These are phyloP conservation scores for Intellagama lesueurii DNA, from an alignment of 2,797 vertebrate species.

Conservation along the genomic window DNA sequence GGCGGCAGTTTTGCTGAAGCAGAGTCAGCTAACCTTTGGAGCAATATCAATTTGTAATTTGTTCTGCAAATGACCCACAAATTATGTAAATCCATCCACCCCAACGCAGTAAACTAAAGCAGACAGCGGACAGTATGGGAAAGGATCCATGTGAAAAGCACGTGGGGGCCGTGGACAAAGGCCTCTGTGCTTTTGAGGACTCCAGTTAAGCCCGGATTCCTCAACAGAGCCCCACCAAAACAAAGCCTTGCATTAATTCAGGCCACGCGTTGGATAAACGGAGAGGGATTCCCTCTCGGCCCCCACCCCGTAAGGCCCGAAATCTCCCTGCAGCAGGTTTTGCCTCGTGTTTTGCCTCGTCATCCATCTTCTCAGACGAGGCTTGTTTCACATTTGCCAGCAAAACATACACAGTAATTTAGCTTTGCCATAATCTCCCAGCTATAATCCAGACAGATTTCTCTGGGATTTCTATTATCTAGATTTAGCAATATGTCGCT, in stretches of 20 bases:
- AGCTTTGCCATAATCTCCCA: constrained; percentile 70
- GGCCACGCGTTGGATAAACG: constrained; percentile 56
- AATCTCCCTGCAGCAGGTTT: constrained; percentile 56
- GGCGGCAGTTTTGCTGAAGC: constrained; percentile 45
- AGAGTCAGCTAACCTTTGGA: constrained; percentile 49
- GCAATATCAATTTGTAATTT: constrained; percentile 29
- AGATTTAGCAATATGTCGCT: constrained; percentile 70
- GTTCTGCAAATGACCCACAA: constrained; percentile 37
- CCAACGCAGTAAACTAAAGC: background rate
- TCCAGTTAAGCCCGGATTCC: constrained; percentile 43
- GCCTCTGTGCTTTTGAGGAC: constrained; percentile 53
- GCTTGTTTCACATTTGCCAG: constrained; percentile 56
- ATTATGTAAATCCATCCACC: constrained; percentile 12
- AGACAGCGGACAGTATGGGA: constrained; percentile 37
- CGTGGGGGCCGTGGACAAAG: constrained; percentile 29
- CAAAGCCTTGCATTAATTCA: constrained; percentile 61
- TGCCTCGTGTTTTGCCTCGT: constrained; percentile 61
- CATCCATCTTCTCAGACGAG: constrained; percentile 63
- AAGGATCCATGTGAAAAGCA: background rate
- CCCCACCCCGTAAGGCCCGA: constrained; percentile 17
- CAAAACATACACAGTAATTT: constrained; percentile 72
- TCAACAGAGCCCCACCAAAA: constrained; percentile 52
- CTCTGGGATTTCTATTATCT: constrained; percentile 73
- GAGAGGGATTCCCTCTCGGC: constrained; percentile 60
- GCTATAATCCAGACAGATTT: constrained; percentile 75